Base-by-base conservation (phyloP, 2,113 vertebrate species). In the Pollachius pollachius region DNA sequence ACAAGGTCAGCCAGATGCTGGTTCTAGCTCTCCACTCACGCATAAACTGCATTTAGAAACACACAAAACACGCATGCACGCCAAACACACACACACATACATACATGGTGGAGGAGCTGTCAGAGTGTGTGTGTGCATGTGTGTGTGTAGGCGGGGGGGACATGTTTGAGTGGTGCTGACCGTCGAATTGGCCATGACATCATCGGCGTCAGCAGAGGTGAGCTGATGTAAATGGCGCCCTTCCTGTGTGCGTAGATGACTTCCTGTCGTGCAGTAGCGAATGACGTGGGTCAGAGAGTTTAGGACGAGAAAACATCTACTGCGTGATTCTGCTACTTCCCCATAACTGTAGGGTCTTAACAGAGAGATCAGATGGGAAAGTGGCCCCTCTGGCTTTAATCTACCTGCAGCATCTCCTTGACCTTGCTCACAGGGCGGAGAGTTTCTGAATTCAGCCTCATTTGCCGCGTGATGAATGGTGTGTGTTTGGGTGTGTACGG, bases 371-470 rank as follows among this genome's bases (percentile, higher is more conserved):
- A 96, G 95, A 96, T 92, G 91, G 87, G 84, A 74, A 92, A 96
- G 96, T 97, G 96, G 97, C 94, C 95, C 94, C 94, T 94, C 93
- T 94, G 93, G 93, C 90, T 95, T 95, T 94, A 95, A 95, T 96
- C 96, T 96, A 94, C 93, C 92, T 95, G 95, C 92, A 95, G 94
- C 94, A 96, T 96, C 94, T 90, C 86, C 92, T 94, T 93, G 94
- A 94, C 95, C 95, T 97, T 96, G 95, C 93, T 93, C 93, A 90
- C 92, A 93, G 90, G 94, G 94, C 92, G 89, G 87, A 89, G 94
- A 93, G 95, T 93, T 95, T 97, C 94, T 96, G 96, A 95, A 96
- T 95, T 96, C 94, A 94, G 94, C 94, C 90, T 94, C 37, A 93
- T 92, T 88, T 91, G 91, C 93, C 89, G 86, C 91, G 92, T 96